Conservation (phyloP, 2,113 vertebrate species). For the Nannospalax galili region DNA sequence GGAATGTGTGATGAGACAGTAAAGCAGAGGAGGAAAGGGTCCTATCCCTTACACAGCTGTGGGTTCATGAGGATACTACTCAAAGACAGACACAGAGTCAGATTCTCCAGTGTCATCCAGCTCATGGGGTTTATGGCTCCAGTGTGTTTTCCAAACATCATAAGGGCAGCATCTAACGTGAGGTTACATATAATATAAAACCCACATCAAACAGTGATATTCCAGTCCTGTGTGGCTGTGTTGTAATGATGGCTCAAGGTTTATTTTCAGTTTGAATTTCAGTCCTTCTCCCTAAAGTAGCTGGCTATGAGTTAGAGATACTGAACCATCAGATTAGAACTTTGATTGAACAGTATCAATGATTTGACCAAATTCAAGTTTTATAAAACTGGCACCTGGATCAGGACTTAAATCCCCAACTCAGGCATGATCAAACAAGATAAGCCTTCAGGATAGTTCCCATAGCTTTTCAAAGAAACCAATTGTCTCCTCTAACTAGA, state of each 20-base stretch:
- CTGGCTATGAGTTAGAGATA: not conserved
- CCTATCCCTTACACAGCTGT: not conserved
- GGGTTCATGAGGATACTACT: not conserved
- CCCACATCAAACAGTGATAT: not conserved
- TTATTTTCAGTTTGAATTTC: not conserved
- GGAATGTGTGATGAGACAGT: not conserved
- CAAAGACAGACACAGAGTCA: not conserved
- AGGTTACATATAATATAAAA: not conserved
- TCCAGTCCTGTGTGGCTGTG: fast-evolving
- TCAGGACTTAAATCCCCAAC: not conserved
- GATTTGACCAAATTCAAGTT: not conserved
- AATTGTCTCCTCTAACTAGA: not conserved
- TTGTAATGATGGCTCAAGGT: not conserved
- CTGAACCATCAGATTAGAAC: not conserved
- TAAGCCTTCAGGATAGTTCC: not conserved
- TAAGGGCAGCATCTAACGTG: not conserved
- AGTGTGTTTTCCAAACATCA: not conserved
- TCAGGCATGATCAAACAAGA: not conserved
- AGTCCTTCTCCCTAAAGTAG: not conserved
- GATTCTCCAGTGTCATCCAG: too few relatives aligned
- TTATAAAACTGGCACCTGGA: not conserved
- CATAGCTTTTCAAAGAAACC: not conserved
- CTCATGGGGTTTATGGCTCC: fast-evolving
- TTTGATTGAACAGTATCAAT: not conserved
- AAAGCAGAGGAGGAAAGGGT: not conserved